Evolutionary conservation across 2,888 invertebrate species (phyloP).

Genomic region (Calephelis perditalis): DNA sequence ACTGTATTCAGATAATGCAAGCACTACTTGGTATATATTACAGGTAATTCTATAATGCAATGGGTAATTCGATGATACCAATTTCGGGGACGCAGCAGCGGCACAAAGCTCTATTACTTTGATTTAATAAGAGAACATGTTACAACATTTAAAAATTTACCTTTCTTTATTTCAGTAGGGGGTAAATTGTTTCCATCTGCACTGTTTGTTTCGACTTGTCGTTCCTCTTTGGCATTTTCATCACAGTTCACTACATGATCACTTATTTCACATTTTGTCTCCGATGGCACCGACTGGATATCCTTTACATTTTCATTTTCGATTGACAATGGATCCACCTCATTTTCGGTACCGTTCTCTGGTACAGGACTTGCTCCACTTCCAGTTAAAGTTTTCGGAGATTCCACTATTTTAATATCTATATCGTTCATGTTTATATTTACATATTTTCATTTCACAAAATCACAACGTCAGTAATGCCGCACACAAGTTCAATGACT

Average conservation of each 20-base stretch:
- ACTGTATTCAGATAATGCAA: too few relatives aligned
- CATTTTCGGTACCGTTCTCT: slow-evolving; percentile 48
- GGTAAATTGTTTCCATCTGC: slow-evolving; percentile 38
- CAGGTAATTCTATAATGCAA: too few relatives aligned
- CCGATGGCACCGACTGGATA: slow-evolving; percentile 32
- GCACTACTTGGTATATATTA: too few relatives aligned
- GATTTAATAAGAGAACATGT: background rate
- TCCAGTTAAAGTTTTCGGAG: slow-evolving; percentile 54
- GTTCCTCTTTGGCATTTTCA: slow-evolving; percentile 73
- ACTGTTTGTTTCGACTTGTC: slow-evolving; percentile 42
- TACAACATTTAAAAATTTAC: slow-evolving; percentile 17
- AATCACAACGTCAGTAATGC: slow-evolving; percentile 64
- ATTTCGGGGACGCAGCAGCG: too few relatives aligned
- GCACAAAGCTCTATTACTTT: too few relatives aligned
- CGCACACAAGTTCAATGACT: slow-evolving; percentile 63
- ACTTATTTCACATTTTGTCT: slow-evolving; percentile 32
- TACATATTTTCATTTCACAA: slow-evolving; percentile 69
- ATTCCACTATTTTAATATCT: slow-evolving; percentile 68
- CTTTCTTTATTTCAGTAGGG: slow-evolving; percentile 28
- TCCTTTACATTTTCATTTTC: slow-evolving; percentile 48
- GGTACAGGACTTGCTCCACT: slow-evolving; percentile 46
- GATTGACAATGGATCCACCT: slow-evolving; percentile 62
- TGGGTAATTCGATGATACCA: too few relatives aligned
- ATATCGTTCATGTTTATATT: slow-evolving; percentile 75
- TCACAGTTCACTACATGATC: slow-evolving; percentile 58